These are phyloP conservation scores for Pogonocichla stellata DNA, from an alignment of 2,113 vertebrate species.

Conservation along the genomic window DNA sequence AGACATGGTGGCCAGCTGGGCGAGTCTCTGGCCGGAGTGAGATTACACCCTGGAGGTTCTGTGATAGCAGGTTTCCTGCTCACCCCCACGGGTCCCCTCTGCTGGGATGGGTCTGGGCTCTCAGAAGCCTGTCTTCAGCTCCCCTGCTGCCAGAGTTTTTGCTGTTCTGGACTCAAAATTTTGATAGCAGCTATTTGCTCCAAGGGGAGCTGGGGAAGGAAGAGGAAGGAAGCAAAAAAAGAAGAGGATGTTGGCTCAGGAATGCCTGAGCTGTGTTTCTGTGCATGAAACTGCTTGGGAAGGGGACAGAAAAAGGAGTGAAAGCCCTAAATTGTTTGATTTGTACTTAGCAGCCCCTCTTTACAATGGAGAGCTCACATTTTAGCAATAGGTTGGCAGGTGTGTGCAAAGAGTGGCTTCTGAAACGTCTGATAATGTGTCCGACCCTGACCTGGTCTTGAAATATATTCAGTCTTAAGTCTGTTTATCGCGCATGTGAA, in stretches of 20 bases:
- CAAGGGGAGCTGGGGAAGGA: background rate
- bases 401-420: background rate
- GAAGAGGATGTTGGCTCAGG: background rate
- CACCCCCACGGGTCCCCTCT: fast-evolving
- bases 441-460: constrained; percentile 9
- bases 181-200: background rate
- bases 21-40: background rate
- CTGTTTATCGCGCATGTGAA: background rate
- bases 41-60: background rate
- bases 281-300: background rate
- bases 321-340: background rate
- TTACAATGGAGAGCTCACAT: background rate
- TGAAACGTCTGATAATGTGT: background rate
- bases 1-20: background rate
- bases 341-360: background rate
- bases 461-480: background rate
- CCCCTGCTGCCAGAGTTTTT: background rate
- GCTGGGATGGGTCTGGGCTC: background rate
- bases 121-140: background rate
- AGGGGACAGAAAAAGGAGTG: background rate
- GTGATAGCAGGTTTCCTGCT: background rate
- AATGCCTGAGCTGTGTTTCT: background rate
- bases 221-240: background rate
- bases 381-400: background rate
- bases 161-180: background rate